A percentile compares a stretch with the other conserved stretches of the same genome.
Conservation (phyloP, 2,797 vertebrate species). For the Halcyon leucocephala region DNA sequence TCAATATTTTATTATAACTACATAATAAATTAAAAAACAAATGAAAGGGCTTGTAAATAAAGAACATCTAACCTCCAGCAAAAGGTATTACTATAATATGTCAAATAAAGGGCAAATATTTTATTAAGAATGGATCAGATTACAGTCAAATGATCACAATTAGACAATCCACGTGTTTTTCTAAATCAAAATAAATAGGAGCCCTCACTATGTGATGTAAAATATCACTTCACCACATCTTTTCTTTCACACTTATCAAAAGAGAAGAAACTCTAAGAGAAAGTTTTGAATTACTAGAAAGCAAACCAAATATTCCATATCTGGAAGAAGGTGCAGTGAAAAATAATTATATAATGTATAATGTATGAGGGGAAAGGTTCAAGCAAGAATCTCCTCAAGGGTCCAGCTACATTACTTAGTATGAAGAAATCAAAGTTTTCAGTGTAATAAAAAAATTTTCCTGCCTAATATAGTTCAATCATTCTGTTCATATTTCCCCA, state of each 20-base stretch:
- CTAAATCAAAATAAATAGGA: not conserved
- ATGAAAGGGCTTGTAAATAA: not conserved
- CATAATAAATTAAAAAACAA: not conserved
- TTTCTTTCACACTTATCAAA: not conserved
- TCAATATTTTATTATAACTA: conserved; percentile 31
- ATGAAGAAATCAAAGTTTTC: not conserved
- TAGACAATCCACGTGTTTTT: not conserved
- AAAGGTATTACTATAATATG: not conserved
- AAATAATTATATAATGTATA: not conserved
- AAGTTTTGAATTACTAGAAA: not conserved
- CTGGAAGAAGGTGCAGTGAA: not conserved
- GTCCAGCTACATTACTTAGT: not conserved
- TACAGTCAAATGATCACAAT: conserved; percentile 23
- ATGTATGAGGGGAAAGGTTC: not conserved
- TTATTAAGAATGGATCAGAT: not conserved
- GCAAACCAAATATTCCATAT: not conserved
- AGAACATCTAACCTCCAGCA: not conserved
- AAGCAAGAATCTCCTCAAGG: not conserved
- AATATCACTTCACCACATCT: not conserved
- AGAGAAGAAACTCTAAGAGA: not conserved
- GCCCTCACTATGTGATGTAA: not conserved
- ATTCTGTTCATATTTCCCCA: not conserved
- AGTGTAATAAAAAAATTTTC: not conserved
- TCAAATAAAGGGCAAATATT: not conserved
- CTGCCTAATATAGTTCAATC: not conserved